Evolutionary conservation across 2,888 invertebrate genomes (phyloP), one percentile per base, ranked within the genome.

Genomic region (Brassicogethes aeneus): DNA sequence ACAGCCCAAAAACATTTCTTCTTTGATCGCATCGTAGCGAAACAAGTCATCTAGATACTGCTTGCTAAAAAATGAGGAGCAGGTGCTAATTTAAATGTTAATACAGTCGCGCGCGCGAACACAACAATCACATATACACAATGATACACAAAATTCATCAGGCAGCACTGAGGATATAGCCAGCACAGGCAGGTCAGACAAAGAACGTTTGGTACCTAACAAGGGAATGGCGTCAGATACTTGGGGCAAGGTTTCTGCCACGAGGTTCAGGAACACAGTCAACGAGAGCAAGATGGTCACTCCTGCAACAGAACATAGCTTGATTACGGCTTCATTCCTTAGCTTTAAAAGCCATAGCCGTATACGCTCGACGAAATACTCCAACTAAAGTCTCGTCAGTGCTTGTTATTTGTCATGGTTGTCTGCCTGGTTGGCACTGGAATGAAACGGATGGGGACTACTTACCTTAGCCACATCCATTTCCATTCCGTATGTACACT

Each of bases 181-280:
- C 64, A 66, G 66, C 66, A 67, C 68, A 69, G 67, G 69, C 68
- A 69, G 66, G 67, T 67, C 67, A 68, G 68, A 68, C 68, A 68
- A 67, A 63, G 60, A 70, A 68, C 66, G 69, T 61, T 65, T 66
- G 67, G 68, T 88, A 92, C 96, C 96, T 87, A 97, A 94, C 80
- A 97, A 80, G 76, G 97, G 96, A 77, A 97, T 94, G 75, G 96
- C 95, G 78, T 96, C 96, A 75, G 96, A 96, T 75, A 96, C 96
- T 81, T 92, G 94, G 74, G 96, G 96, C 86, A 96, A 90, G 76
- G 95, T 94, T 84, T 96, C 95, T 64, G 95, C 94, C 75, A 97
- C 95, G 80, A 96, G 87, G 80, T 96, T 92, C 80, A 96, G 89
- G 82, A 97, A 97, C 80, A 97, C 95, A 79, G 95, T 96, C 81